These are phyloP conservation scores for Accipiter virgatus DNA, from an alignment of 2,113 vertebrate species.

Conservation along the genomic window DNA sequence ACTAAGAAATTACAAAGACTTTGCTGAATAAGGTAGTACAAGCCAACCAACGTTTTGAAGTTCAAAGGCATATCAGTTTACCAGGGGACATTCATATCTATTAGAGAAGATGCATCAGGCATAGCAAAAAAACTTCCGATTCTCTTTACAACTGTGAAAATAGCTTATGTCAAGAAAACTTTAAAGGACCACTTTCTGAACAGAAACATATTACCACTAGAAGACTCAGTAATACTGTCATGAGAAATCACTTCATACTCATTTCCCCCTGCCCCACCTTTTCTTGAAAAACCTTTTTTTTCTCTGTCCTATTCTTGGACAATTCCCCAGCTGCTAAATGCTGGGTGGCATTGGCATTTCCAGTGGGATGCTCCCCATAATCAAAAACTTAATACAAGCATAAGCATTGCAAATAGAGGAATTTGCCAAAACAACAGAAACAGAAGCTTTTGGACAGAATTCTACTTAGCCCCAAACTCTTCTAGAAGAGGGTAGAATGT, in stretches of 20 bases:
- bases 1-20: not conserved
- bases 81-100: not conserved
- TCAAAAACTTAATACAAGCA: not conserved
- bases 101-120: not conserved
- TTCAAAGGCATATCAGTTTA: not conserved
- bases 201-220: not conserved
- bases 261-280: not conserved
- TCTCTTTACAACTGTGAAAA: not conserved
- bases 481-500: not conserved
- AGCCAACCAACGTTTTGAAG: not conserved
- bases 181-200: not conserved
- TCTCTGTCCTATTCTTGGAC: not conserved
- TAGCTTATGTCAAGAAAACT: not conserved
- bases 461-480: not conserved
- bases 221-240: not conserved
- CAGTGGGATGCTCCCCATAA: not conserved
- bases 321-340: not conserved
- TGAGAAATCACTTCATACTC: not conserved
- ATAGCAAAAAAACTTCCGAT: not conserved
- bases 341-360: not conserved
- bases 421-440: not conserved
- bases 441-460: not conserved
- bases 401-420: not conserved
- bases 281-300: not conserved
- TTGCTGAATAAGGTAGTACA: not conserved